Base-by-base conservation (phyloP, 2,113 vertebrate species). In the Mormyrus lacerda region DNA sequence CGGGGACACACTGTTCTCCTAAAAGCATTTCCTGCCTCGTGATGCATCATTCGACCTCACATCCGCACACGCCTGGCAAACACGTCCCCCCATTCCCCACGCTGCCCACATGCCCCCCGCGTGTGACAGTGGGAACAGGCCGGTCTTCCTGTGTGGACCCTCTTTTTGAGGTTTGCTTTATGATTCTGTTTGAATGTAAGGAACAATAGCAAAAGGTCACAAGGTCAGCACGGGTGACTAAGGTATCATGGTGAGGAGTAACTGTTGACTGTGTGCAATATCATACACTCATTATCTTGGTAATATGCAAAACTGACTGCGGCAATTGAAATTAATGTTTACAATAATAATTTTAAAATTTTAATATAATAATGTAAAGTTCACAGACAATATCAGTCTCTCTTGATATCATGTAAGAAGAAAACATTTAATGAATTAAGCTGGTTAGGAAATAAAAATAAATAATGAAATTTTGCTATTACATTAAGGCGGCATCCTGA, bases 1-100 rank as follows among this genome's bases (percentile, higher is more conserved):
- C 47, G n/a, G 47, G 48, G 48, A 51, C 76, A 42, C 31, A 35
- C 88, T 89, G 48, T 83, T 55, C 73, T 89, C 88, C 48, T 24
- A 1, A 15, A 89, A 89, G 69, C 15, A 48, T 83, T 89, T 89
- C 88, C 88, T 53, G 88, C 31, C 69, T 53, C 9, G 48, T 55
- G 47, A 42, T 53, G 21, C 47, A n/a, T 89, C 88, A 83, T 83
- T 89, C 88, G 83, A 17, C 69, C 88, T 10, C 2, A 50, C 48
- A 83, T 89, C 88, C 73, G 50, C 48, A 53, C 31, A 73, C 11
- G 50, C 69, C n/a, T 50, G 42, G 65, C 50, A 15, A 53, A 27
- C 47, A 10, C 19, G 13, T 15, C 47, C 65, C 45, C n/a, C 58
- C 27, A 21, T 86, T 51, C 27, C 51, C 35, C 53, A 58, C 0